Evolutionary conservation across 2,888 invertebrate genomes (phyloP), one percentile per base, ranked within the genome.

Genomic region (Eristalis arbustorum): DNA sequence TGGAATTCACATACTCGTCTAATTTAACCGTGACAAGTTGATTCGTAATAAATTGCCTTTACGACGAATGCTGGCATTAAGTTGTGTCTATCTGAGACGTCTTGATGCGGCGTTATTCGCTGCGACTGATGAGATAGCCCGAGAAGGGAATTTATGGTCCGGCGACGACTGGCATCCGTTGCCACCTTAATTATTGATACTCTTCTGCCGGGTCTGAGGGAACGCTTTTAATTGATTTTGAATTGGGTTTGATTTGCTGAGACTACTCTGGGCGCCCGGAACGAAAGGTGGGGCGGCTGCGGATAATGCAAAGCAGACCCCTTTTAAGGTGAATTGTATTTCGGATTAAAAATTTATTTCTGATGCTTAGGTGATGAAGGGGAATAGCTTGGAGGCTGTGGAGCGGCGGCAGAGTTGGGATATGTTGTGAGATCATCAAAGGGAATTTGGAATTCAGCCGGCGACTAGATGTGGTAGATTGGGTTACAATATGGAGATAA

Each of bases 21-120:
- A 87, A 87, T 82, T 87, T 82, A 83, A 72, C 66, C 82, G 61
- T 87, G 77, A 83, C 87, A 87, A 87, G 87, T 79, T 83, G 87
- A 83, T 87, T 87, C 42, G 71, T 79, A 75, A 83, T 78, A 83
- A 87, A 87, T 87, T 83, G 83, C 83, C 78, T 78, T 72, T 49
- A 68, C 83, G 87, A 87, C 68, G 68, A 87, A 72, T 72, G 57
- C 57, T 57, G 67, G 57, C 75, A 78, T 66, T 67, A 87, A 79
- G 72, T 78, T 49, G 75, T 49, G 37, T 40, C 18, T 67, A 75
- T 73, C 63, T 64, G 72, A 23, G 64, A 31, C 49, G 22, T 49
- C 49, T 69, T 64, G 59, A 67, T 66, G 66, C 62, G 79, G 74
- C 75, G 75, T 79, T 79, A 57, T 66, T 75, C 69, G 34, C 34